Evolutionary conservation across 92 coral and sea anemone species (phyloP), one percentile per base, ranked within the genome.

Genomic region (Siderastrea radians): DNA sequence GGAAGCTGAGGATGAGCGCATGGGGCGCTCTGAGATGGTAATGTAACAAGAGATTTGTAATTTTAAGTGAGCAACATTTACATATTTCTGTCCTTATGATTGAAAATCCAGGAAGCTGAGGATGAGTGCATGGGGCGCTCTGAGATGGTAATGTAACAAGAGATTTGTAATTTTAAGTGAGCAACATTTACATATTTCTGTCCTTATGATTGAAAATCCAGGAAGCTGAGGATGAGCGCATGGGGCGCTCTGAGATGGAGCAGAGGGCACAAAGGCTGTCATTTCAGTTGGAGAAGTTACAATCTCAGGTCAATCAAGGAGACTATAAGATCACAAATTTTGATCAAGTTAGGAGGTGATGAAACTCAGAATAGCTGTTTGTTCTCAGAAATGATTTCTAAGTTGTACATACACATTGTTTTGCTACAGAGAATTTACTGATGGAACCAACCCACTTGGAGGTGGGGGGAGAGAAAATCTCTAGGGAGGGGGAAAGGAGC

Each of bases 181-280:
- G 38, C 38, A 26, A 26, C 38, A 26, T 26, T 26, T 26, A 26
- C 38, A 26, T 26, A 66, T 13, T 66, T 50, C 64, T 65, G 60
- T 49, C 6, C 14, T 49, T 15, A 11, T 3, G 0, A 2, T 11
- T 16, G 5, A 7, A 78, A 78, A 69, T 92, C 1, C 50, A 97
- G 99, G 96, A 95, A 87, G 96, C 94, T 49, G 98, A 97, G 19
- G 90, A 92, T 57, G 99, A 95, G 57, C 87, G 96, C n/a, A 77
- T 95, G 82, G 93, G 94, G 1, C 87, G 99, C 26, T 83, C 94
- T 68, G 98, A 97, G 88, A 86, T 91, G 68, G 99, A 96, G 55
- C 94, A 92, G 86, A 93, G 96, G 79, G 94, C 90, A 15, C 99
- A 97, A 87, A 80, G 93, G 49, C 91, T 97, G 3, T 55, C 91